Evolutionary conservation across 2,797 vertebrate genomes (phyloP), one percentile per base, ranked within the genome.

Genomic region (Hyperoplus lanceolatus): DNA sequence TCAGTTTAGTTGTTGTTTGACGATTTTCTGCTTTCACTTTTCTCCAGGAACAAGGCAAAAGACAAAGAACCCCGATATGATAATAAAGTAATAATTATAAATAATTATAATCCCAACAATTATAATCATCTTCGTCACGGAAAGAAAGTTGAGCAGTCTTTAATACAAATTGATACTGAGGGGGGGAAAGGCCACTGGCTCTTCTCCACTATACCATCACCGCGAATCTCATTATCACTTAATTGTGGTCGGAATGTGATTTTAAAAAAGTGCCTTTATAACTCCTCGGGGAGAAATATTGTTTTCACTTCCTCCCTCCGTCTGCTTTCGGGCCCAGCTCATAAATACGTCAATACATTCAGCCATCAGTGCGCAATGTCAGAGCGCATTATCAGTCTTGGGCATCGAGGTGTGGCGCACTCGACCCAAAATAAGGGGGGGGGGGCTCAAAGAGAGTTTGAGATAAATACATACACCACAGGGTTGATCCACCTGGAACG

Each of bases 401-500:
- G 93, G 86, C 81, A 74, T 91, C 91, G 93, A 95, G 95, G 94
- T 95, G 87, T 86, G 94, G 92, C 91, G 91, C 93, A 89, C 94
- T 95, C 94, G 92, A 93, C 95, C 84, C 71, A 82, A 68, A 95
- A 83, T 73, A 90, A 65, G 66, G 45, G 41, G 70, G 36, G 45
- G 73, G 39, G 69, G 57, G 59, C 41, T 73, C 63, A 42, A 45
- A 57, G 73, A 14, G 76, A 57, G 75, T 80, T 64, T 79, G 92
- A 94, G 96, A 95, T 94, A 95, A 95, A 94, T 89, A 85, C 81
- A 73, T 29, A 29, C 29, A 29, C 29, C 57, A 38, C 57, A 65
- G 82, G 90, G 91, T 92, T 91, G 93, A 95, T 95, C 91, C 94
- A 93, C 95, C 95, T 97, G 96, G 96, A 96, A 94, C 90, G 94